phyloP scores from a whole-genome alignment of 2,113 vertebrate species.

The Phycodurus eques region DNA sequence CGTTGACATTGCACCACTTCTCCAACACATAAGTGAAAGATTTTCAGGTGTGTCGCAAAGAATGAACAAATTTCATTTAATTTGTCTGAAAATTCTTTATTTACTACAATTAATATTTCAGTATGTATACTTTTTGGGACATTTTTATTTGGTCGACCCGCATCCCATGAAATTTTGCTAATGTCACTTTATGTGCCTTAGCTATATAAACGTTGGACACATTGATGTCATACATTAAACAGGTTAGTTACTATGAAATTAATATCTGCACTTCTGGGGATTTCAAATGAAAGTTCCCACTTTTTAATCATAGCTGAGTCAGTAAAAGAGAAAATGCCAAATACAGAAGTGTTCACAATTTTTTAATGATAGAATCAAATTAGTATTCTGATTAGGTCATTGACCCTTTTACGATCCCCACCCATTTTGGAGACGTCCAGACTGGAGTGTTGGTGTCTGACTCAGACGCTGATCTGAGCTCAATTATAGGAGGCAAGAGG shows the following conservation, averaged over 20 bases:
- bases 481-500: conserved; percentile 2
- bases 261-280: background rate
- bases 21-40: no score
- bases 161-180: background rate
- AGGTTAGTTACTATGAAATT: background rate
- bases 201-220: background rate
- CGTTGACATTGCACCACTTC: no score
- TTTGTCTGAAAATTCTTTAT: no score
- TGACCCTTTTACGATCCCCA: conserved; percentile 8
- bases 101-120: no score
- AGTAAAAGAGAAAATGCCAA: background rate
- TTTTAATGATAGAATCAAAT: conserved; percentile 1
- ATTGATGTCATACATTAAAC: background rate
- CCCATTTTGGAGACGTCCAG: conserved; percentile 11
- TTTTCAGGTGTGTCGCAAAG: no score
- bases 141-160: no score
- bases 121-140: no score
- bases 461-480: conserved; percentile 40
- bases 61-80: no score
- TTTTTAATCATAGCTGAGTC: background rate
- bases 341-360: conserved; percentile 1
- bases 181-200: background rate
- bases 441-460: conserved; percentile 53
- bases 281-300: background rate
- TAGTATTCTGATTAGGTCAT: background rate